Base-by-base conservation (phyloP, 2,888 invertebrate genomes). In the Drosophila pseudotakahashii region DNA sequence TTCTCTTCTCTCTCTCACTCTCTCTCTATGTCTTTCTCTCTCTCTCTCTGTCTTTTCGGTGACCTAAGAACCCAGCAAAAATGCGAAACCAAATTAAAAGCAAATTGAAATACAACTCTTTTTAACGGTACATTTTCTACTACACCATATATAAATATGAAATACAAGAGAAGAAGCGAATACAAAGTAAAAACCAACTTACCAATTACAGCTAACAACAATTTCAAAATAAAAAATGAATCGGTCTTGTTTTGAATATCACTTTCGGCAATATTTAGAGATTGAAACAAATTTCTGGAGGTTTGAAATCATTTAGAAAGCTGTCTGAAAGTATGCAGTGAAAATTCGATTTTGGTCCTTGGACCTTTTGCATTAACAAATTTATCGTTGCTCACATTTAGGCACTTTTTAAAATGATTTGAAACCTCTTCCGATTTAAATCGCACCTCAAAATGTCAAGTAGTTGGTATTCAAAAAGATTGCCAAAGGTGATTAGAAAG, bases 101-200 rank as follows among this genome's bases (percentile, higher is more conserved):
- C 47, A 47, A 47, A 30, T 10, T 14, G 23, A 37, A 30, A 23
- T 34, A 48, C 26, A 32, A 66, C 70, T 80, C 68, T 71, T 75
- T 86, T 73, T 67, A 86, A 75, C 62, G 73, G 75, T 80, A 86
- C 54, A 73, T 80, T 81, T 81, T 86, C 81, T 83, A 86, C 87
- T 86, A 71, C 68, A 86, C 36, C 59, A 70, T 59, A 69, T 45
- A 63, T 71, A 30, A 51, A 71, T 71, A 68, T 50, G 37, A 73
- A 41, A 47, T 30, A 63, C 26, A 45, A 30, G 34, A 50, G 36
- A 58, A 57, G 58, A 54, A 60, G 23, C 44, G 23, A 61, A 58
- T 59, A 19, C 32, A 50, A 30, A 19, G 19, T 34, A 37, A 44
- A 50, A 44, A 44, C 52, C 23, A 60, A 71, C 44, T 50, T 67